Conservation (phyloP, 2,888 invertebrate genomes). For the Myopa tessellatipennis region DNA sequence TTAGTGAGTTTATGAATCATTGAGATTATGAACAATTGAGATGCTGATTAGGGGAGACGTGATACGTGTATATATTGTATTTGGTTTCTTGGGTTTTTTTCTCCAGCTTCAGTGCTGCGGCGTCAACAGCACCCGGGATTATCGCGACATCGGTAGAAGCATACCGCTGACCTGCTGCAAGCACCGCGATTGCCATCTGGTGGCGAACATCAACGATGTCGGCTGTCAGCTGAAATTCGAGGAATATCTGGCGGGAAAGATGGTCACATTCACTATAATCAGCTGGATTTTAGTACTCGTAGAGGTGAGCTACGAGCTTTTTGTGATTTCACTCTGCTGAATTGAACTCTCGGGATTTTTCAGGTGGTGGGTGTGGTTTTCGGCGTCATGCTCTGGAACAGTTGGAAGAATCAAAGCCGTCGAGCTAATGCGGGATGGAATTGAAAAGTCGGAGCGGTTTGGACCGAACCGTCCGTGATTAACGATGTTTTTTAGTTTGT, state of each 20-base stretch:
- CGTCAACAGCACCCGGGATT: slow-evolving; percentile 58
- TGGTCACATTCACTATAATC: slow-evolving; percentile 58
- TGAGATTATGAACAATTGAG: too few species aligned
- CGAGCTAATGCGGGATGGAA: slow-evolving; percentile 60
- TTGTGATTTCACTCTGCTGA: not conserved
- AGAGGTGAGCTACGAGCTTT: slow-evolving; percentile 51
- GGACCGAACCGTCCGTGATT: too few species aligned
- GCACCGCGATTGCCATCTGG: slow-evolving; percentile 52
- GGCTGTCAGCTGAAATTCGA: slow-evolving; percentile 60
- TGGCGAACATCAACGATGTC: slow-evolving; percentile 49
- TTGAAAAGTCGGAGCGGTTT: not conserved
- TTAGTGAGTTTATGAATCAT: not conserved
- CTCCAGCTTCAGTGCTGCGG: slow-evolving; percentile 59
- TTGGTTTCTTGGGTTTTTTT: not conserved
- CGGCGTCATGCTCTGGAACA: slow-evolving; percentile 57
- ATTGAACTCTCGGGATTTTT: not conserved
- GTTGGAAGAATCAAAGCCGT: slow-evolving; percentile 57
- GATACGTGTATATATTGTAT: too few species aligned
- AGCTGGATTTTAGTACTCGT: slow-evolving; percentile 57
- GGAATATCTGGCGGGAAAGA: slow-evolving; percentile 57
- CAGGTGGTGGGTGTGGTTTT: slow-evolving; percentile 56
- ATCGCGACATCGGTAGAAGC: slow-evolving; percentile 55
- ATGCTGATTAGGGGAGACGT: too few species aligned
- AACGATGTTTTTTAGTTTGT: too few species aligned
- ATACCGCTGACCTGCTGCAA: slow-evolving; percentile 58